Base-by-base conservation (phyloP, 2,113 vertebrate species). In the Manacus vitellinus region DNA sequence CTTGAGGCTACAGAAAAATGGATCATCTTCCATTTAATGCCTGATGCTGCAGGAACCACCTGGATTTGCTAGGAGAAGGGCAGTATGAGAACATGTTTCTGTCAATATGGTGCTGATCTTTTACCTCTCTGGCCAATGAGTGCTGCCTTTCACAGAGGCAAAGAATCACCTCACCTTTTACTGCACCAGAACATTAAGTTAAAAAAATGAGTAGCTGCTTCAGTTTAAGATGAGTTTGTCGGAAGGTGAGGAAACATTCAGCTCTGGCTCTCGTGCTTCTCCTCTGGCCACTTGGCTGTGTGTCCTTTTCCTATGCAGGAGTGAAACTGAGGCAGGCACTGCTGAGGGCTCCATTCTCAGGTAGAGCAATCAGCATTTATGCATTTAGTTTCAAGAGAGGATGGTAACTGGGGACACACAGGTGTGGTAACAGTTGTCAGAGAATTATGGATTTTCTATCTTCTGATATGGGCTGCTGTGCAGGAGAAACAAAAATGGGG, bases 241-340 rank as follows among this genome's bases (percentile, higher is more conserved):
- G 22, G 56, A 33, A 66, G 16, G 22, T 19, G 44, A 54, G 16
- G n/a, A 54, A 81, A 47, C 30, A 75, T 67, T 89, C 54, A 51
- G 31, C 35, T 61, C 15, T 0, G 0, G 27, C 14, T 46, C 24
- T 33, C 0, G 4, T 46, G 39, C 8, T 47, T 77, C 28, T 65
- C 4, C 47, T 54, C 11, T 25, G 43, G 37, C 47, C 9, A 4
- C 12, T 20, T 49, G 43, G 33, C 54, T 67, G 17, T 5, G 14
- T 39, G 46, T 5, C 21, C 37, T 68, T 63, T 62, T 55, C 33
- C 43, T 22, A 11, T 0, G 1, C 16, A 41, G 16, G 30, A 20
- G n/a, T 5, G n/a, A 74, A 41, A 23, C 19, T 63, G 23, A 47
- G 41, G 49, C 62, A 58, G 66, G 35, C 56, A 33, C 28, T 46